phyloP scores from a whole-genome alignment of 92 coral and sea anemone genomes.

The Montipora capitata region DNA sequence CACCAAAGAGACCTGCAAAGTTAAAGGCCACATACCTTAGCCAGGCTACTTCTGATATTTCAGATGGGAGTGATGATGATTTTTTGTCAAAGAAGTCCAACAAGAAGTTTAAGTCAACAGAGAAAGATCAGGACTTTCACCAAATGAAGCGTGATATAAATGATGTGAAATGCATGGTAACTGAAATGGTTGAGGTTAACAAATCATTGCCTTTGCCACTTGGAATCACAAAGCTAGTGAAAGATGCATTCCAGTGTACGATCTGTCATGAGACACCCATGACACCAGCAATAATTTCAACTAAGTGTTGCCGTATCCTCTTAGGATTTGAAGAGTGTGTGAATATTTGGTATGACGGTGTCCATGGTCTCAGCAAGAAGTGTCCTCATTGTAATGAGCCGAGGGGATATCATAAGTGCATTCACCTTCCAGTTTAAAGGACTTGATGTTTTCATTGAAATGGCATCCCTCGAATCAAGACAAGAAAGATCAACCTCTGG shows the following conservation, averaged over 20 bases:
- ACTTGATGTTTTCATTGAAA: no score
- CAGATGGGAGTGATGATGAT: conserved; percentile 71
- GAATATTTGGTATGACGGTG: conserved; percentile 78
- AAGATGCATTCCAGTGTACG: conserved; percentile 80
- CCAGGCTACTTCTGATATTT: conserved; percentile 48
- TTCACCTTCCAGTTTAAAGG: conserved; percentile 75
- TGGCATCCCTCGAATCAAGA: no score
- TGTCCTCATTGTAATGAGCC: conserved; percentile 81
- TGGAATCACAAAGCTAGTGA: conserved; percentile 67
- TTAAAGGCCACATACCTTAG: conserved; percentile 35
- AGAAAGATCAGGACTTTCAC: conserved; percentile 34
- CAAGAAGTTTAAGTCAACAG: conserved; percentile 19
- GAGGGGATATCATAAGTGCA: conserved; percentile 81
- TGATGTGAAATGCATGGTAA: conserved; percentile 61
- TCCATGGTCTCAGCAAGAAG: conserved; percentile 71
- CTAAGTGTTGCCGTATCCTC: conserved; percentile 75
- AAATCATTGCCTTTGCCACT: conserved; percentile 71
- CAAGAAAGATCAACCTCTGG: no score
- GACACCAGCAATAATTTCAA: conserved; percentile 73
- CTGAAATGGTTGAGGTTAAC: conserved; percentile 62
- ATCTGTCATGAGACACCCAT: conserved; percentile 7
- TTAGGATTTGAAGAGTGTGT: conserved; percentile 81
- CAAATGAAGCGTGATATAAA: conserved; percentile 33
- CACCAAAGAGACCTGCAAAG: conserved; percentile 50
- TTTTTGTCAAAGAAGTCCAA: conserved; percentile 50